phyloP scores from a whole-genome alignment of 2,113 vertebrate genomes.

The Pterophyllum scalare region DNA sequence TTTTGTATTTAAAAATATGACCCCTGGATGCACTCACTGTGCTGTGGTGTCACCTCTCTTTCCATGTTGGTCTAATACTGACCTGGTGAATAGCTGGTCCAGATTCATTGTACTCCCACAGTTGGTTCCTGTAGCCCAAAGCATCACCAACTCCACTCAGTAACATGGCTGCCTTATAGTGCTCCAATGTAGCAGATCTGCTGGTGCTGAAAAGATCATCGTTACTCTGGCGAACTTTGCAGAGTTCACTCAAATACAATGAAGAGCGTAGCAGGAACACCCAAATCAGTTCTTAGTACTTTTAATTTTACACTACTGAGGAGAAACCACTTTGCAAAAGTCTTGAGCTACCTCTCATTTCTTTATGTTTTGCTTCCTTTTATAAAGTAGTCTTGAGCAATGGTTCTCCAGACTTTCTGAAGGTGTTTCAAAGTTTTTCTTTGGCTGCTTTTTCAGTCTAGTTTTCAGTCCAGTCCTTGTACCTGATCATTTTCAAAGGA shows the following conservation, averaged over 20 bases:
- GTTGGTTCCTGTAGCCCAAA: conserved; percentile 82
- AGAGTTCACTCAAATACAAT: not conserved
- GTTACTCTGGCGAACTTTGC: not conserved
- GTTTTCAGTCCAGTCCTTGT: too few species aligned
- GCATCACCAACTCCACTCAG: conserved; percentile 86
- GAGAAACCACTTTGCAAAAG: not conserved
- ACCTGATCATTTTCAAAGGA: too few species aligned
- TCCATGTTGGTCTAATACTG: not conserved
- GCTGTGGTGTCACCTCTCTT: not conserved
- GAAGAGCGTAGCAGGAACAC: not conserved
- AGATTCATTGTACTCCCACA: conserved; percentile 86
- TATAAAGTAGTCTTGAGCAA: too few species aligned
- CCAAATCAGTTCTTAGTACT: not conserved
- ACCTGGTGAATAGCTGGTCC: conserved; percentile 84
- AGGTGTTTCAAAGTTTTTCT: too few species aligned
- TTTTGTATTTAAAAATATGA: not conserved
- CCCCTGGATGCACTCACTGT: not conserved
- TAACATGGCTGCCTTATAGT: conserved; percentile 84
- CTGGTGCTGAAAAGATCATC: not conserved
- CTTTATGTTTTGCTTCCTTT: not conserved
- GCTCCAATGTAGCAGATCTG: conserved; percentile 62
- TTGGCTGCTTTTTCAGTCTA: too few species aligned
- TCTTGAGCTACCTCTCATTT: not conserved
- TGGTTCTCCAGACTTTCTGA: too few species aligned
- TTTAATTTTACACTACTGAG: not conserved